phyloP scores from a whole-genome alignment of 2,888 invertebrate species.

The Melanotus villosus region DNA sequence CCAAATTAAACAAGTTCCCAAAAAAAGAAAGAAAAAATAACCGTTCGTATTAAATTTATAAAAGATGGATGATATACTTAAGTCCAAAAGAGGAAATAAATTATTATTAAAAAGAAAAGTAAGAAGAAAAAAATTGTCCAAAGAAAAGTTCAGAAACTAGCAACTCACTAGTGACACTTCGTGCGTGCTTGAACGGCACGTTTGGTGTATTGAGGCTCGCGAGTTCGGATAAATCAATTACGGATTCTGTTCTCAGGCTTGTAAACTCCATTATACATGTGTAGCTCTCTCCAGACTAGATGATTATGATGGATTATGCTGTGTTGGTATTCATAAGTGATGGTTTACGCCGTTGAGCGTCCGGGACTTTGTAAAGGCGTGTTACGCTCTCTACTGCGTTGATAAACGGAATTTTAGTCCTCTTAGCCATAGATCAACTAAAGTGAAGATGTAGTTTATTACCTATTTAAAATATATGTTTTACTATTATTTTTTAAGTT shows the following conservation, averaged over 20 bases:
- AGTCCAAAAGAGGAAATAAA: too few species aligned
- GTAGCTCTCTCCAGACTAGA: constrained; percentile 53
- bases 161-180: constrained; percentile 19
- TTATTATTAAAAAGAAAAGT: not conserved
- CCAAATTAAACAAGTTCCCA: too few species aligned
- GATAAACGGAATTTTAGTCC: constrained; percentile 29
- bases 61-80: too few species aligned
- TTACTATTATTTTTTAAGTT: too few species aligned
- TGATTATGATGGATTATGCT: constrained; percentile 55
- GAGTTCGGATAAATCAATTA: constrained; percentile 50
- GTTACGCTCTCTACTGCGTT: constrained; percentile 25
- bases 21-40: too few species aligned
- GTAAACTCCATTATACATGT: constrained; percentile 57
- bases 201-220: constrained; percentile 45
- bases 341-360: constrained; percentile 42
- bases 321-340: constrained; percentile 49
- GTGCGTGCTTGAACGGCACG: constrained; percentile 43
- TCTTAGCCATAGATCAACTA: too few species aligned
- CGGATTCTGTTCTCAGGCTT: constrained; percentile 55
- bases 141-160: constrained; percentile 4
- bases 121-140: not conserved
- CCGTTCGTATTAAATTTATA: too few species aligned
- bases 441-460: too few species aligned
- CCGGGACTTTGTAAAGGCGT: constrained; percentile 35
- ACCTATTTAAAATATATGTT: too few species aligned